Conservation (phyloP, 1,140 invertebrate species). For the Aethina tumida region DNA sequence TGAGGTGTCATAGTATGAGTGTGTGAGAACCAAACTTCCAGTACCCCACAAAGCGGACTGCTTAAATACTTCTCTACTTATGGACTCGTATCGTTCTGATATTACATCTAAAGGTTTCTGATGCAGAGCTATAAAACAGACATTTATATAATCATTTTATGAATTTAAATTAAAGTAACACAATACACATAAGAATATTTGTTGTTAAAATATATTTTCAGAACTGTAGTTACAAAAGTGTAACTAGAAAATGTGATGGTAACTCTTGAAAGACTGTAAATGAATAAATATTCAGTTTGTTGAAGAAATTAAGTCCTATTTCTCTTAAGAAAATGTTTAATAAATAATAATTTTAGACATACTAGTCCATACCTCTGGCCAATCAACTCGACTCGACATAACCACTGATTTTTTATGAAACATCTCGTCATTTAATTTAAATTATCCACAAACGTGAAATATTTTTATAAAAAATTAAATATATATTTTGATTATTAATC, state of each 20-base stretch:
- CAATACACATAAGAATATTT: too few species aligned
- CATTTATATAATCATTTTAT: slow-evolving; percentile 52
- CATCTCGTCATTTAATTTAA: slow-evolving; percentile 18
- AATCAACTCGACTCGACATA: slow-evolving; percentile 9
- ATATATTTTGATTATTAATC: not conserved
- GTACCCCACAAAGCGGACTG: slow-evolving; percentile 62
- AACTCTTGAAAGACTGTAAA: slow-evolving; percentile 72
- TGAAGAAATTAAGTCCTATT: slow-evolving; percentile 63
- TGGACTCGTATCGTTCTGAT: slow-evolving; percentile 54
- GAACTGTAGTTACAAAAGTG: too few species aligned
- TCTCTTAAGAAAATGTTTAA: slow-evolving; percentile 41
- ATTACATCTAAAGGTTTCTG: slow-evolving; percentile 50
- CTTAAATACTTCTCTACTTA: slow-evolving; percentile 62
- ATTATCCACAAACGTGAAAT: slow-evolving; percentile 12
- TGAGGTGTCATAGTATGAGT: slow-evolving; percentile 82
- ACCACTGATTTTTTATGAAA: slow-evolving; percentile 17
- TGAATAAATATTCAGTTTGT: slow-evolving; percentile 70
- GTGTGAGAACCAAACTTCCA: slow-evolving; percentile 68
- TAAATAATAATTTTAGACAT: not conserved
- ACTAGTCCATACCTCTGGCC: not conserved
- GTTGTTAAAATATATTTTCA: too few species aligned
- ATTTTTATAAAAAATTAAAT: slow-evolving; percentile 3
- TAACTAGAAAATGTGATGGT: too few species aligned
- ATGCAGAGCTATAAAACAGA: slow-evolving; percentile 37
- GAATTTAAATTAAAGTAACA: too few species aligned